A percentile compares a stretch with the other conserved stretches of the same genome.
phyloP scores from a whole-genome alignment of 2,888 invertebrate species.

The Dicyrtomina minuta region DNA sequence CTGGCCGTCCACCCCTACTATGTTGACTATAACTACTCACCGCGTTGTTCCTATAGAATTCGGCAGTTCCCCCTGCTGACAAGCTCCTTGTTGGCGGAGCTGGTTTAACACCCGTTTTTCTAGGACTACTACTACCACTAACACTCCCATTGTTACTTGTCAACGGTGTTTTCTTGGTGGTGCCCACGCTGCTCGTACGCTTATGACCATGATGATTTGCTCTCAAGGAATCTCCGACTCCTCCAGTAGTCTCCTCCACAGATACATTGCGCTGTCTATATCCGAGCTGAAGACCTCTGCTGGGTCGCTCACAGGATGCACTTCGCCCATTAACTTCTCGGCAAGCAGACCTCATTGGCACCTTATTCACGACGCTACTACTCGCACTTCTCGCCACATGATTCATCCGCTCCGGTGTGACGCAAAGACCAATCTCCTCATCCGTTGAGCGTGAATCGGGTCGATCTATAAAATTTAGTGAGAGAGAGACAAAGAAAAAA shows the following conservation, averaged over 20 bases:
- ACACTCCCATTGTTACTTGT: constrained; percentile 16
- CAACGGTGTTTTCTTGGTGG: constrained; percentile 10
- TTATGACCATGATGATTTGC: constrained; percentile 27
- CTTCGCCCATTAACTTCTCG: constrained; percentile 25
- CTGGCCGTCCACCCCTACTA: background rate
- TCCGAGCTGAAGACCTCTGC: constrained; percentile 9
- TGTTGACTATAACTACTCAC: background rate
- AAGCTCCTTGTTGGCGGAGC: constrained; percentile 46
- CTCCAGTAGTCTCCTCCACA: constrained; percentile 4
- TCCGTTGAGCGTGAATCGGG: constrained; percentile 55
- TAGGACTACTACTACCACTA: constrained; percentile 28
- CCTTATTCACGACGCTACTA: constrained; percentile 15
- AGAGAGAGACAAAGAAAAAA: background rate
- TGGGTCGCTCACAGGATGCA: constrained; percentile 33
- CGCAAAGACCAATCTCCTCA: constrained; percentile 54
- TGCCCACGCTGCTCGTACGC: constrained; percentile 27
- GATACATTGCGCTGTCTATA: constrained; percentile 18
- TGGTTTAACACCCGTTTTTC: constrained; percentile 27
- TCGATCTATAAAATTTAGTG: constrained; percentile 50
- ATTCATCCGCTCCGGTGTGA: constrained; percentile 8
- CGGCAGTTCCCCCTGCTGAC: constrained; percentile 50
- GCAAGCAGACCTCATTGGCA: constrained; percentile 40
- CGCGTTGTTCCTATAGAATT: constrained; percentile 44
- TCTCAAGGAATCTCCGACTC: background rate
- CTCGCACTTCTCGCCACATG: constrained; percentile 1